Evolutionary conservation across 2,888 invertebrate species (phyloP), one percentile per base, ranked within the genome.

Genomic region (Acronicta leporina): DNA sequence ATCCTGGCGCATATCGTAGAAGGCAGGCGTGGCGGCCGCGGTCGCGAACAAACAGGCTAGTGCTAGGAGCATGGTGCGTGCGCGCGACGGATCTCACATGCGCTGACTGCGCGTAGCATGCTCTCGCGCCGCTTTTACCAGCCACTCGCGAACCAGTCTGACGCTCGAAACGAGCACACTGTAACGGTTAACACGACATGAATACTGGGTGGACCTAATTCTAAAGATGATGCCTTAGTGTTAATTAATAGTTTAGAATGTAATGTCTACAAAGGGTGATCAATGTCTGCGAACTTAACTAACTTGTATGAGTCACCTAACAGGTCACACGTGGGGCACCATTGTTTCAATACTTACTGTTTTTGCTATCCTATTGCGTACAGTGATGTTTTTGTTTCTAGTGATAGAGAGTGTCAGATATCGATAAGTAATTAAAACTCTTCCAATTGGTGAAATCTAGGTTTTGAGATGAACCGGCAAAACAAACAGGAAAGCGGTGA

Each of bases 1-100:
- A 58, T 97, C 96, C 86, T 97, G 97, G 0, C 97, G 95, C 82
- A 97, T 97, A 85, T 97, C 96, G 91, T 96, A 96, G 41, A 11
- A 1, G 10, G 60, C 63, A n/a, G 76, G 71, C 20, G 33, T 45
- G 70, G 89, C 85, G 72, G 85, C 85, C 67, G 83, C 87, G 62
- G 80, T 79, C 55, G 84, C 84, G 61, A 92, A 57, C 42, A 89
- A 66, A 66, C 83, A 87, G 63, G 81, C 77, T 65, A 90, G 64
- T 54, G 84, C 68, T 62, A 90, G 74, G 65, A 89, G 62, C 89
- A 93, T 93, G 80, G 73, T 84, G 86, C 92, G 92, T 88, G 90
- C 87, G 89, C 73, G 78, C 79, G 78, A 67, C 73, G 61, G 81
- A 76, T 83, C 80, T 85, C 80, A 75, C 63, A 79, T 71, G 75